Percentiles rank a stretch among this genome's conserved stretches.
These are phyloP conservation scores for Chelonia mydas DNA, from an alignment of 2,797 vertebrate genomes.

Conservation along the genomic window DNA sequence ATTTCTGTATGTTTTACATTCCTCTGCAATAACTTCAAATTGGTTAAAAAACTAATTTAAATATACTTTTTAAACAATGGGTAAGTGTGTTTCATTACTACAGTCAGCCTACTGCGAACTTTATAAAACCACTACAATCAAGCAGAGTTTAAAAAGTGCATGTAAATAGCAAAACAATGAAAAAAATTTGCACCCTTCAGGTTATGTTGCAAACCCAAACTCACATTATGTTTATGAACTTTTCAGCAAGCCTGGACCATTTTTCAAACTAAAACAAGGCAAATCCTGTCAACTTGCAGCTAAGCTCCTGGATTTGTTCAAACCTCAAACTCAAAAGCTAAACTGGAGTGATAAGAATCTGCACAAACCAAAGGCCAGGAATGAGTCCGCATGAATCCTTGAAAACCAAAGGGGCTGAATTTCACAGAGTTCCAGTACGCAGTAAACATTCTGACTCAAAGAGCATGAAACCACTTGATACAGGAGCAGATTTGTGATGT, in stretches of 20 bases:
- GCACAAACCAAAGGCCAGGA: background rate
- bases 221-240: background rate
- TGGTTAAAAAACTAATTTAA: constrained; percentile 60
- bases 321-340: background rate
- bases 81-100: constrained; percentile 36
- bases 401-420: background rate
- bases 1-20: constrained; percentile 26
- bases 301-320: background rate
- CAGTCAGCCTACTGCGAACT: background rate
- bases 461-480: fast-evolving
- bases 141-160: background rate
- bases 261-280: background rate
- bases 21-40: constrained; percentile 6
- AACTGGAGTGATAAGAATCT: background rate
- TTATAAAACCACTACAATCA: background rate
- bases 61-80: constrained; percentile 45
- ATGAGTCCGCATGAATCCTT: fast-evolving
- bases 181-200: background rate
- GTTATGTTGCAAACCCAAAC: background rate
- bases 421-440: background rate
- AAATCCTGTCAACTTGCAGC: background rate
- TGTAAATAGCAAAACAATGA: background rate
- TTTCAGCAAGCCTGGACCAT: background rate
- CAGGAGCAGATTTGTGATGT: fast-evolving
- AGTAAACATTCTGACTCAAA: background rate